Base-by-base conservation (phyloP, 1,140 invertebrate species). In the Brachionus paranguensis region DNA sequence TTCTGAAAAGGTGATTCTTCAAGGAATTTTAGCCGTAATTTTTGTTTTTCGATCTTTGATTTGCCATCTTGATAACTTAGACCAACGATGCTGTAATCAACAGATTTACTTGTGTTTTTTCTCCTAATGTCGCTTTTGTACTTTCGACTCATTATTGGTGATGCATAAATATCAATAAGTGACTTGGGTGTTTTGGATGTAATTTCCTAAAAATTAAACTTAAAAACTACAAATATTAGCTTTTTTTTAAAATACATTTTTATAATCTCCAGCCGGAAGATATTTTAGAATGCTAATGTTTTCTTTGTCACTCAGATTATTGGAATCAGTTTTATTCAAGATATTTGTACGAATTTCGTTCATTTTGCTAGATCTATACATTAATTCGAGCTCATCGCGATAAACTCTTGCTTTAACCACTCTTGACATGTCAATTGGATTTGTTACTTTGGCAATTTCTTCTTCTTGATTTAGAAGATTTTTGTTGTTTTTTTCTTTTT, bases 321-420 rank as follows among this genome's bases (percentile, higher is more conserved):
- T 20, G 1, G 72, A n/a, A 8, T 20, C 20, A 1, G 17, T n/a
- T 47, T 45, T 29, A 27, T 37, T 76, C 47, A 76, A 27, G n/a
- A 76, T 29, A 33, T 76, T 76, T 29, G 24, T 37, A 50, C 47
- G 43, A 50, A 50, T 27, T 50, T 76, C 72, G n/a, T 76, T 76
- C 72, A 76, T 50, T 76, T 76, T 76, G 47, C 72, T 76, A 14
- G 72, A 76, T 50, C 72, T 47, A 20, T 76, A 76, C 72, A 76
- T 76, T 14, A 76, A 33, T 20, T 76, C 72, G n/a, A 76, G 24
- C 50, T 76, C 72, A 29, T 76, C 47, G 4, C 72, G 20, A 29
- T 76, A 76, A 7, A 76, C 20, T 76, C 24, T 76, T 50, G 72
- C 72, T 47, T 76, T 45, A 24, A 50, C 50, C 33, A 76, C 45